These are phyloP conservation scores for Brachyistius frenatus DNA, from an alignment of 2,113 vertebrate species.

Conservation along the genomic window DNA sequence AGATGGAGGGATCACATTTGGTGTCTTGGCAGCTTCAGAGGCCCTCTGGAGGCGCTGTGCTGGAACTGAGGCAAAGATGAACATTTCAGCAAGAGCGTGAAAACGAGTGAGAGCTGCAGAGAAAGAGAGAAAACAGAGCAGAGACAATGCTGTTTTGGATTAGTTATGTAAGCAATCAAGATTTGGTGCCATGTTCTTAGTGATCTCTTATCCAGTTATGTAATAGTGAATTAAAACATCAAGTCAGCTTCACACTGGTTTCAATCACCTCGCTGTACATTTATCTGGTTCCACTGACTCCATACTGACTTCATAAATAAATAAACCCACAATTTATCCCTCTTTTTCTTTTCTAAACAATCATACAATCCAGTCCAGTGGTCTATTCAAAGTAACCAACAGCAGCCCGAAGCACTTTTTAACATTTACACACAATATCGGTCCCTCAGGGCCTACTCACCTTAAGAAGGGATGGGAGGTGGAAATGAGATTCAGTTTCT, in stretches of 20 bases:
- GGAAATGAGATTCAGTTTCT: slow-evolving; percentile 49
- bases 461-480: slow-evolving; percentile 15
- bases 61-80: slow-evolving; percentile 60
- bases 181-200: slow-evolving; percentile 47
- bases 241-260: slow-evolving; percentile 33
- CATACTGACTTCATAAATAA: no score
- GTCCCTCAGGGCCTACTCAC: slow-evolving; percentile 24
- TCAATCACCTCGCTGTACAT: neutral
- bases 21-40: slow-evolving; percentile 63
- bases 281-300: neutral
- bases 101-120: slow-evolving; percentile 33
- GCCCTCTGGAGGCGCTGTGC: slow-evolving; percentile 58
- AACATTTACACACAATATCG: slow-evolving; percentile 12
- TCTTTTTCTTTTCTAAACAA: no score
- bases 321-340: no score
- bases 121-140: slow-evolving; percentile 27
- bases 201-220: slow-evolving; percentile 45
- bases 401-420: neutral
- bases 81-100: slow-evolving; percentile 50
- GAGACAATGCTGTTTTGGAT: slow-evolving; percentile 62
- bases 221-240: slow-evolving; percentile 28
- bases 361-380: neutral
- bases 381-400: neutral
- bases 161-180: slow-evolving; percentile 73
- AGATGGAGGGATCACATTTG: slow-evolving; percentile 66